These are phyloP conservation scores for Catharus bicknelli DNA, from an alignment of 2,113 vertebrate species.

Conservation along the genomic window DNA sequence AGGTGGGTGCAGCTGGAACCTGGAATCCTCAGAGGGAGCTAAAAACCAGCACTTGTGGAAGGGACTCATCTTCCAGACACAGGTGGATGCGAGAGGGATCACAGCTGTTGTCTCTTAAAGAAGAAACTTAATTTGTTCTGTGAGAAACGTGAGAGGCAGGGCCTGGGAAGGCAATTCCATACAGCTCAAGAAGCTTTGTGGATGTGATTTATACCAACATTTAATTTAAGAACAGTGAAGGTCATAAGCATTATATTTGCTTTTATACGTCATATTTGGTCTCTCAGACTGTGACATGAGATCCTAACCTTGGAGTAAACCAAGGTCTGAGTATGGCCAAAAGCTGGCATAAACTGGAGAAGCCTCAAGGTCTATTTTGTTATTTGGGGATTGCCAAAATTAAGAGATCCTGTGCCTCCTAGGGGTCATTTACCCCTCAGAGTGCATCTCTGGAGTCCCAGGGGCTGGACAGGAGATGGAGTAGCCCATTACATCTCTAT, in stretches of 20 bases:
- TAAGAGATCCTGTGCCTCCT: not conserved
- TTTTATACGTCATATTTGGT: not conserved
- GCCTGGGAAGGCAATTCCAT: not conserved
- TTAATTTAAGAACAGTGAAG: not conserved
- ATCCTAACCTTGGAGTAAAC: not conserved
- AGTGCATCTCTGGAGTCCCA: not conserved
- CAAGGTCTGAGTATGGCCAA: not conserved
- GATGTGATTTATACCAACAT: not conserved
- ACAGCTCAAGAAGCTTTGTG: not conserved
- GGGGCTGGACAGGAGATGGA: not conserved
- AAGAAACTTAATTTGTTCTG: not conserved
- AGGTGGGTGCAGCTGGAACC: not conserved
- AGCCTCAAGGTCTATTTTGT: not conserved
- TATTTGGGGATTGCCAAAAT: not conserved
- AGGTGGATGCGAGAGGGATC: not conserved
- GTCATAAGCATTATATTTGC: not conserved
- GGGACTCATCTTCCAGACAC: not conserved
- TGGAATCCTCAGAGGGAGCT: not conserved
- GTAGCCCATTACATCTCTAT: not conserved
- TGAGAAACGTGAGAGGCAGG: not conserved
- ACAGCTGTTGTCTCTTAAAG: not conserved
- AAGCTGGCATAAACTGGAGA: not conserved
- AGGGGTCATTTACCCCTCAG: not conserved
- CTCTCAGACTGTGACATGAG: not conserved
- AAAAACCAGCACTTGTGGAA: not conserved